A percentile compares a stretch with the other conserved stretches of the same genome.
These are phyloP conservation scores for Gastrophysa polygoni DNA, from an alignment of 2,888 invertebrate species.

Conservation along the genomic window DNA sequence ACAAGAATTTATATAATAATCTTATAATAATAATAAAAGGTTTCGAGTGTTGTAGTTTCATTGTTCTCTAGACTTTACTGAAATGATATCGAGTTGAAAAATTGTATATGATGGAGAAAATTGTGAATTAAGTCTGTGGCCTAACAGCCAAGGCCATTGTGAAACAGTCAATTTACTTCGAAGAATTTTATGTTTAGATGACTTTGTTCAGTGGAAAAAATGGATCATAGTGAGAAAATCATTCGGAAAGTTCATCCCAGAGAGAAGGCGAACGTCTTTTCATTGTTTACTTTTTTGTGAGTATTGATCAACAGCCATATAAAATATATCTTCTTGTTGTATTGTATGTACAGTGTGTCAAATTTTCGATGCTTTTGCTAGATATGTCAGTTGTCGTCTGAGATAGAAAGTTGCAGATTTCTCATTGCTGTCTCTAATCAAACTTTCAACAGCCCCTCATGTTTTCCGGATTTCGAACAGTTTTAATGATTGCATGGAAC, in stretches of 20 bases:
- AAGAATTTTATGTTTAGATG: too few relatives aligned
- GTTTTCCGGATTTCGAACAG: too few relatives aligned
- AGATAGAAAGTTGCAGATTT: too few relatives aligned
- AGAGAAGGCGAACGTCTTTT: slow-evolving; percentile 42
- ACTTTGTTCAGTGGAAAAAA: slow-evolving; percentile 15
- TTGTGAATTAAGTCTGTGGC: background rate
- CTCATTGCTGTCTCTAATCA: too few relatives aligned
- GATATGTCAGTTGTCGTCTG: too few relatives aligned
- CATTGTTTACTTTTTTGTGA: slow-evolving; percentile 45
- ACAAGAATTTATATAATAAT: background rate
- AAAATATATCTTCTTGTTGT: too few relatives aligned
- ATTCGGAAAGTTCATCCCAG: slow-evolving; percentile 41
- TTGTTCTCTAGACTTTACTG: background rate
- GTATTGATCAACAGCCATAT: slow-evolving; percentile 29
- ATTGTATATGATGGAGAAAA: background rate
- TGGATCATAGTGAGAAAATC: slow-evolving; percentile 42
- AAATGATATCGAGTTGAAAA: background rate
- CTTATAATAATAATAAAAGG: background rate
- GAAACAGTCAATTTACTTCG: too few relatives aligned
- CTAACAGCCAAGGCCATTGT: too few relatives aligned
- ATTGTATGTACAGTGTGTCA: too few relatives aligned
- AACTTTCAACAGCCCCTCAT: too few relatives aligned
- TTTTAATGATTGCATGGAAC: too few relatives aligned
- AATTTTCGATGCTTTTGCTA: too few relatives aligned
- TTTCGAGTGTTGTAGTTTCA: background rate